Evolutionary conservation across 1,140 invertebrate genomes (phyloP), one percentile per base, ranked within the genome.

Genomic region (Sycobia sp.): DNA sequence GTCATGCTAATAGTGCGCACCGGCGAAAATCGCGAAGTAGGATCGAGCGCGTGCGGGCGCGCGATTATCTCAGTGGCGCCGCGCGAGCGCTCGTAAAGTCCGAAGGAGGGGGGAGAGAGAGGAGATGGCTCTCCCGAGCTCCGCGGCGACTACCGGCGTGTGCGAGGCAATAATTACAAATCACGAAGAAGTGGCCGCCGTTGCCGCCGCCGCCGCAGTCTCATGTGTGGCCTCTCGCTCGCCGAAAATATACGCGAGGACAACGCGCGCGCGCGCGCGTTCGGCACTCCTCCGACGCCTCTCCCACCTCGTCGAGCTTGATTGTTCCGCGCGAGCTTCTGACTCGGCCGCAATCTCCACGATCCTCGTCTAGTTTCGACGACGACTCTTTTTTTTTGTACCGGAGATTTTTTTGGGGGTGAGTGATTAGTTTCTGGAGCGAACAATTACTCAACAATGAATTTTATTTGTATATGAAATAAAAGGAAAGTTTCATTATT

Each of bases 1-100:
- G 38, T 14, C 38, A 39, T 14, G 5, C 32, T 34, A 5, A n/a
- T 34, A 7, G 32, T 14, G 9, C 38, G 14, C 3, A n/a, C n/a
- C 9, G 7, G n/a, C 3, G 38, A 39, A n/a, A n/a, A 39, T 39
- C 38, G 38, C n/a, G 38, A 5, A 14, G 38, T 14, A n/a, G 38
- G 14, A 4, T n/a, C 7, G 38, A 10, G 38, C 7, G 7, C 16
- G 18, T 18, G 18, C 18, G 16, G 9, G 29, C 46, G 47, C 57
- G n/a, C 14, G 47, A 41, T 60, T 53, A 43, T 51, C 49, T 8
- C 27, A 13, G 11, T 43, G 38, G 69, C 72, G 72, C 70, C 73
- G 69, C 73, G 69, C 60, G 58, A 53, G 66, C 59, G 71, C 74
- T 74, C 73, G 73, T 74, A 76, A 76, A 74, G 66, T 57, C 58